These are phyloP conservation scores for Drosophila funebris DNA, from an alignment of 1,140 invertebrate species.

Conservation along the genomic window DNA sequence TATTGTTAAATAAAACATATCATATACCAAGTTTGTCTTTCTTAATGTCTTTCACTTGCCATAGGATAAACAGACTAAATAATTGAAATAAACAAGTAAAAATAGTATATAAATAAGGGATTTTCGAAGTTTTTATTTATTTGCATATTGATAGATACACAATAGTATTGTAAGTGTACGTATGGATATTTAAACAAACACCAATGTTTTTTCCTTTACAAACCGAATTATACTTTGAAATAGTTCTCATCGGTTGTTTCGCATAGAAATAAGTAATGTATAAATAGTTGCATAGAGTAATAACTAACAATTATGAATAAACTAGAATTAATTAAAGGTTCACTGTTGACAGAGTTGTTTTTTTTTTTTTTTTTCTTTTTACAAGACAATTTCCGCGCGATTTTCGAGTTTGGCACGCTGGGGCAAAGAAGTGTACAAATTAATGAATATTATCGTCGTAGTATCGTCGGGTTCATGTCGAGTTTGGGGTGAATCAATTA, in stretches of 20 bases:
- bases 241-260: constrained; percentile 19
- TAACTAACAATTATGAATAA: constrained; percentile 49
- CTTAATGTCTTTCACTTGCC: too few species aligned
- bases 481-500: background rate
- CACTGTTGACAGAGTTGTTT: constrained; percentile 41
- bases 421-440: constrained; percentile 49
- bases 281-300: constrained; percentile 68
- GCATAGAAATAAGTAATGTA: constrained; percentile 44
- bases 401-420: constrained; percentile 69
- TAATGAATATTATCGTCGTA: constrained; percentile 19
- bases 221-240: constrained; percentile 37
- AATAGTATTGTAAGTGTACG: constrained; percentile 17
- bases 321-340: constrained; percentile 63
- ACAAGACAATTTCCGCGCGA: constrained; percentile 67
- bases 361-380: constrained; percentile 40
- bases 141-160: constrained; percentile 52
- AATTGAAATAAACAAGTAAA: background rate
- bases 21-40: too few species aligned
- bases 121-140: constrained; percentile 40
- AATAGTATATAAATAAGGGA: constrained; percentile 10
- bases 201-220: constrained; percentile 66
- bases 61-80: too few species aligned
- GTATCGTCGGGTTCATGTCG: constrained; percentile 30
- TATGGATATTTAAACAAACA: constrained; percentile 71
- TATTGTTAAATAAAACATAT: too few species aligned